Conservation (phyloP, 2,888 invertebrate genomes). For the Eretmocerus hayati region DNA sequence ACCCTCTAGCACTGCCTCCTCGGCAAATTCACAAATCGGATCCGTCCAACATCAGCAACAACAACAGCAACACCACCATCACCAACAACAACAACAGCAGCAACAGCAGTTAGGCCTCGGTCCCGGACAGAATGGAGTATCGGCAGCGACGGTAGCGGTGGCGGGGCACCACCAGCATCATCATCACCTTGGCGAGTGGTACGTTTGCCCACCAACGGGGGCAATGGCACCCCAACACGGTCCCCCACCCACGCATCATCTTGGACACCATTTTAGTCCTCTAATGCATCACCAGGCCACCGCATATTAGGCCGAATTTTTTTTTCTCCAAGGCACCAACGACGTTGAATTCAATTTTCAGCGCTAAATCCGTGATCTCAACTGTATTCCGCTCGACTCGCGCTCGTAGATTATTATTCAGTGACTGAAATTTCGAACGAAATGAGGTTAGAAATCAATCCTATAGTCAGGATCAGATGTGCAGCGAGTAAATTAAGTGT, state of each 20-base stretch:
- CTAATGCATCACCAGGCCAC: slow-evolving; percentile 55
- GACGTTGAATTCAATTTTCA: background rate
- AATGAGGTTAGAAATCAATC: no score
- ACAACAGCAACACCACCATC: slow-evolving; percentile 41
- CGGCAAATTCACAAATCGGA: slow-evolving; percentile 26
- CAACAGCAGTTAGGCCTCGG: slow-evolving; percentile 27
- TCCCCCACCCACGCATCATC: slow-evolving; percentile 60
- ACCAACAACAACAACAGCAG: slow-evolving; percentile 43
- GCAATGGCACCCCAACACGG: slow-evolving; percentile 49
- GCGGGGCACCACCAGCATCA: slow-evolving; percentile 27
- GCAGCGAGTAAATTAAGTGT: no score
- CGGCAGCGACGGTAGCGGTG: slow-evolving; percentile 2
- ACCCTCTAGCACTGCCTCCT: slow-evolving; percentile 20
- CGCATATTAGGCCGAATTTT: slow-evolving; percentile 36
- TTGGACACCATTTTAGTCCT: slow-evolving; percentile 55
- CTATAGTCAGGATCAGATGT: no score
- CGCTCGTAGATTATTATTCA: no score
- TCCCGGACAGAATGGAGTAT: slow-evolving; percentile 2
- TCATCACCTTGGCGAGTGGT: slow-evolving; percentile 67
- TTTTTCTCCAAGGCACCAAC: background rate
- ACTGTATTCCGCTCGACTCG: no score
- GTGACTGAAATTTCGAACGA: no score
- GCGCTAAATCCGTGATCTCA: no score
- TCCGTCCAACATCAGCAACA: slow-evolving; percentile 26
- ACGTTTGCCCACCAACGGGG: slow-evolving; percentile 70